Evolutionary conservation across 92 coral and sea anemone species (phyloP).

Genomic region (Zoanthus solanderi): DNA sequence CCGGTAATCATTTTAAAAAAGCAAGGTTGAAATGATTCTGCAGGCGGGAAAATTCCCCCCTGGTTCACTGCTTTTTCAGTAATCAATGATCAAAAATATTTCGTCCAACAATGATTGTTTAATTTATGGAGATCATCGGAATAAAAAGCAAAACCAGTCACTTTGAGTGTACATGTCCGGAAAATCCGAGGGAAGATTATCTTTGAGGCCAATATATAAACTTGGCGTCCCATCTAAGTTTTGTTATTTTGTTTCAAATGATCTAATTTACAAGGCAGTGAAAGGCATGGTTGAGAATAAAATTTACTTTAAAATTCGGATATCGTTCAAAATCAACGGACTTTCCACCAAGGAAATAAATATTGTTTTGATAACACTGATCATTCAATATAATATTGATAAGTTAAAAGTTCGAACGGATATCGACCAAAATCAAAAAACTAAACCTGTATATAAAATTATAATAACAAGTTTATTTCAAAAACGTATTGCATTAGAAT

Average conservation of each 20-base stretch:
- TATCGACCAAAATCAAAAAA: too few relatives aligned
- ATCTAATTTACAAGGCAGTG: background rate
- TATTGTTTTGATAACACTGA: background rate
- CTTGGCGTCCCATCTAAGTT: background rate
- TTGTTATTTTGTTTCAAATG: background rate
- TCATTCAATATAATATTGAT: background rate
- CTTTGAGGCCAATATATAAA: background rate
- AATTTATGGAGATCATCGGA: background rate
- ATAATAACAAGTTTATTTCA: background rate
- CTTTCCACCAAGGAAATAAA: background rate
- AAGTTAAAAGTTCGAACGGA: background rate
- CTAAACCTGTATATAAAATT: too few relatives aligned
- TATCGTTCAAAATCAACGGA: background rate
- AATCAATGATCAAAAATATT: too few relatives aligned
- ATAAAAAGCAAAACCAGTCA: background rate
- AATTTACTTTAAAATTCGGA: background rate
- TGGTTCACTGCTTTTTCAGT: background rate
- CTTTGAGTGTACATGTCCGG: background rate
- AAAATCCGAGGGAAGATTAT: background rate
- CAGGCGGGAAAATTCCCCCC: background rate
- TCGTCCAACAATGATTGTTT: background rate
- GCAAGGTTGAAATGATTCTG: background rate
- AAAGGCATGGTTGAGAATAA: background rate
- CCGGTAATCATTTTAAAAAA: too few relatives aligned
- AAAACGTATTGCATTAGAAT: background rate